Conservation (phyloP, 1,140 invertebrate genomes). For the Cotesia chilonis region DNA sequence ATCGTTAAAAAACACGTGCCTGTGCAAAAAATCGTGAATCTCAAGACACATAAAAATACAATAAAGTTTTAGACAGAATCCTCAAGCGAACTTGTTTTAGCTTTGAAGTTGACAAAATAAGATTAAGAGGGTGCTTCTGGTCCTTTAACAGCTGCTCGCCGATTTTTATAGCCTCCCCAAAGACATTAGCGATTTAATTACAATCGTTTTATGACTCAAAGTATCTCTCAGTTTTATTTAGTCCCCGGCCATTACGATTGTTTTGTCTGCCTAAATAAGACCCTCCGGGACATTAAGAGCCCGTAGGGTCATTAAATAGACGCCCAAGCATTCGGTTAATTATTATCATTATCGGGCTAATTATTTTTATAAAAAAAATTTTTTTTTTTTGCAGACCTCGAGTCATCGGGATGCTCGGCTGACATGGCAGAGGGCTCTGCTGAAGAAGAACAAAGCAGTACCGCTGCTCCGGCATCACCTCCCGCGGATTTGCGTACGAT, state of each 20-base stretch:
- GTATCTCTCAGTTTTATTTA: background rate
- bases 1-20: no score
- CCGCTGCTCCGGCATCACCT: conserved; percentile 64
- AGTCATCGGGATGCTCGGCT: conserved; percentile 65
- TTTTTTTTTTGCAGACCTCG: conserved; percentile 55
- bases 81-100: conserved; percentile 47
- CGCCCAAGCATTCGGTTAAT: no score
- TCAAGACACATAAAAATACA: no score
- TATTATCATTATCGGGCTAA: no score
- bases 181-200: conserved; percentile 42
- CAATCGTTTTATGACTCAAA: background rate
- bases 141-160: conserved; percentile 53
- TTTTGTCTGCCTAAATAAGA: no score
- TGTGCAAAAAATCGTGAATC: no score
- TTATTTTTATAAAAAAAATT: background rate
- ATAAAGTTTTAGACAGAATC: no score
- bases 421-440: conserved; percentile 67
- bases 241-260: no score
- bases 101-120: conserved; percentile 52
- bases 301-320: no score
- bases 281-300: no score
- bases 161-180: conserved; percentile 41
- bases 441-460: conserved; percentile 67
- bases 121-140: conserved; percentile 49
- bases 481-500: conserved; percentile 65